A percentile compares a stretch with the other conserved stretches of the same genome.
These are phyloP conservation scores for Hipparchia semele DNA, from an alignment of 2,888 invertebrate species.

Conservation along the genomic window DNA sequence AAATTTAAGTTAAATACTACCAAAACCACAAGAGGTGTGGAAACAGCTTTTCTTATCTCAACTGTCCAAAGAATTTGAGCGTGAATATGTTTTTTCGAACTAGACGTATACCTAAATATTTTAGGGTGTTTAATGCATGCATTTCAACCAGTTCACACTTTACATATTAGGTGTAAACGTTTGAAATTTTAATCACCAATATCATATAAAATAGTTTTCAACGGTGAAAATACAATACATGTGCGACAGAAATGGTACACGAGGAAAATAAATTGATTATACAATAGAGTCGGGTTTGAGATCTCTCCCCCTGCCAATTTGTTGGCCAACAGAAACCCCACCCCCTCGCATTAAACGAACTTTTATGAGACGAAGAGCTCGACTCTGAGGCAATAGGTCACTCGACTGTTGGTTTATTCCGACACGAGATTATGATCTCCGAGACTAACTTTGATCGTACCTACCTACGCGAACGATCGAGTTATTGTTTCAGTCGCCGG, in stretches of 20 bases:
- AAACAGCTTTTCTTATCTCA: too few species aligned
- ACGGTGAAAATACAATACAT: neutral
- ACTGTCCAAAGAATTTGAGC: too few species aligned
- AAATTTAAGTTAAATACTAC: too few species aligned
- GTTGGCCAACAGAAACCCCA: slow-evolving; percentile 51
- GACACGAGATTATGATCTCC: slow-evolving; percentile 42
- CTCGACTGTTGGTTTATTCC: slow-evolving; percentile 47
- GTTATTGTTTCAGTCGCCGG: slow-evolving; percentile 19
- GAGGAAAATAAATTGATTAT: slow-evolving; percentile 26
- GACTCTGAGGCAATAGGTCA: slow-evolving; percentile 59
- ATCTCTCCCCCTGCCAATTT: slow-evolving; percentile 45
- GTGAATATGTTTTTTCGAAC: too few species aligned
- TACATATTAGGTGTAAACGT: too few species aligned
- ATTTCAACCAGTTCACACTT: too few species aligned
- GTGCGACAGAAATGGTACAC: neutral
- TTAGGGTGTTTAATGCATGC: too few species aligned
- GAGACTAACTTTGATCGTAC: slow-evolving; percentile 18
- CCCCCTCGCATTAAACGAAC: slow-evolving; percentile 60
- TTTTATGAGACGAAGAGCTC: slow-evolving; percentile 54
- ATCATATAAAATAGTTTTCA: neutral
- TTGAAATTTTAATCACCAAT: neutral
- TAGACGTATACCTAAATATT: too few species aligned
- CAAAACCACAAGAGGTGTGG: too few species aligned
- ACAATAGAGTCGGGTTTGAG: slow-evolving; percentile 21
- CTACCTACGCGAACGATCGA: slow-evolving; percentile 18